Evolutionary conservation across 2,888 invertebrate species (phyloP).

Genomic region (Rhagophthalmus giganteus): DNA sequence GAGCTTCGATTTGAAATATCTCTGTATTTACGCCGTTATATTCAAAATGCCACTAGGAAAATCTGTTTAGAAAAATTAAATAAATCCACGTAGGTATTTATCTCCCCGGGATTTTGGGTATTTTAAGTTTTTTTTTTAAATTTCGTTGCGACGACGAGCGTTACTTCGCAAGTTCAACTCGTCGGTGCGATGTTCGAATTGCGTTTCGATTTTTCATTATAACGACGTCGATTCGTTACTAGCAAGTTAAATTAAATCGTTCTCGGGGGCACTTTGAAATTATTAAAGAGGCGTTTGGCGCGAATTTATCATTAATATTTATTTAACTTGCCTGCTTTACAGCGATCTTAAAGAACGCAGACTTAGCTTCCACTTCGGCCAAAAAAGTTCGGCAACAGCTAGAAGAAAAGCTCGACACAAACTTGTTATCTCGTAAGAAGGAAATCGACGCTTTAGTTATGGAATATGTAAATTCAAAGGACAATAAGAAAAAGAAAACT

Average conservation of each 20-base stretch:
- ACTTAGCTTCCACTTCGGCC: slow-evolving; percentile 80
- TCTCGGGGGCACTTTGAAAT: too few species aligned
- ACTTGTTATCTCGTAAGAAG: slow-evolving; percentile 77
- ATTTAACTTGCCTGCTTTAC: slow-evolving; percentile 39
- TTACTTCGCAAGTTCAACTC: too few species aligned
- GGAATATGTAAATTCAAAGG: slow-evolving; percentile 65
- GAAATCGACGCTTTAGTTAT: slow-evolving; percentile 87
- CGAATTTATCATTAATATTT: slow-evolving; percentile 7
- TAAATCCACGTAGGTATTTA: slow-evolving; percentile 53
- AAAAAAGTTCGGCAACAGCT: slow-evolving; percentile 87
- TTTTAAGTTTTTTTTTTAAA: slow-evolving; percentile 45
- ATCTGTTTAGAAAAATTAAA: slow-evolving; percentile 56
- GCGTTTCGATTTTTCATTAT: too few species aligned
- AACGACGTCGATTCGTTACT: too few species aligned
- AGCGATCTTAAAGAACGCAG: slow-evolving; percentile 87
- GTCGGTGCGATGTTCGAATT: too few species aligned
- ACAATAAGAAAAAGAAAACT: slow-evolving; percentile 55
- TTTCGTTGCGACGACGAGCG: slow-evolving; percentile 11
- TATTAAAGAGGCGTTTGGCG: too few species aligned
- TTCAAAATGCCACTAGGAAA: slow-evolving; percentile 57
- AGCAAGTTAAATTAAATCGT: too few species aligned
- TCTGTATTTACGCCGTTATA: slow-evolving; percentile 56
- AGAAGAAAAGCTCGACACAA: slow-evolving; percentile 77
- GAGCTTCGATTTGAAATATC: slow-evolving; percentile 57
- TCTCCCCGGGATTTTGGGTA: slow-evolving; percentile 49